A percentile compares a stretch with the other conserved stretches of the same genome.
Evolutionary conservation across 2,888 invertebrate species (phyloP).

Genomic region (Dendrolimus pini): DNA sequence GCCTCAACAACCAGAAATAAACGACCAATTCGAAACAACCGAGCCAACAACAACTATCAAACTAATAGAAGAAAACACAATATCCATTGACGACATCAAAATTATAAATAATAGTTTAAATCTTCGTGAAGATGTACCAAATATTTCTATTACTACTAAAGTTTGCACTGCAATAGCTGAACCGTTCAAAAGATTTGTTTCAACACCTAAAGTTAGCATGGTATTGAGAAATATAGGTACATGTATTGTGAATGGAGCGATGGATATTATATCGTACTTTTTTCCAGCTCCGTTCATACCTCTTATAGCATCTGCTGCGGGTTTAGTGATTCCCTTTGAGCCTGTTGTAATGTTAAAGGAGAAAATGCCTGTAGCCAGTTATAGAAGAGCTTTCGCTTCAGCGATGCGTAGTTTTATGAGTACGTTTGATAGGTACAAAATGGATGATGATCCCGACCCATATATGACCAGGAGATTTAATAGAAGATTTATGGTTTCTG

Average conservation of each 20-base stretch:
- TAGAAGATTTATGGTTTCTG: conserved; percentile 38
- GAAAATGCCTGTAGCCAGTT: conserved; percentile 58
- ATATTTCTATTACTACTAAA: conserved; percentile 12
- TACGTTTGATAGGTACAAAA: conserved; percentile 52
- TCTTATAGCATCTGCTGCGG: conserved; percentile 55
- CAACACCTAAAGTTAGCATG: conserved; percentile 38
- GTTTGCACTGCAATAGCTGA: conserved; percentile 29
- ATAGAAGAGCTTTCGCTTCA: conserved; percentile 53
- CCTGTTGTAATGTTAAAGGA: conserved; percentile 54
- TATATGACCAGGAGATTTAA: conserved; percentile 62
- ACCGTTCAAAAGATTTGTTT: conserved; percentile 31
- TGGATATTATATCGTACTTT: conserved; percentile 54
- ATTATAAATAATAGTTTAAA: conserved; percentile 2
- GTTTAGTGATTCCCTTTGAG: conserved; percentile 60
- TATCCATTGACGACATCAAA: conserved; percentile 1
- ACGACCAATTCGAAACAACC: conserved; percentile 33
- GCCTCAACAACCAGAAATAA: conserved; percentile 47
- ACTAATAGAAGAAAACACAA: conserved; percentile 1
- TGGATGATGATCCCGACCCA: conserved; percentile 44
- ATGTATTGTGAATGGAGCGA: conserved; percentile 57
- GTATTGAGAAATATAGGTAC: conserved; percentile 55
- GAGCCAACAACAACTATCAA: conserved; percentile 10
- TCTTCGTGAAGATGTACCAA: not conserved
- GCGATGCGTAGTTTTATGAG: conserved; percentile 51
- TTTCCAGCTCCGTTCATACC: conserved; percentile 61